A percentile compares a stretch with the other conserved stretches of the same genome.
Evolutionary conservation across 2,797 vertebrate species (phyloP).

Genomic region (Pseudochaenichthys georgianus): DNA sequence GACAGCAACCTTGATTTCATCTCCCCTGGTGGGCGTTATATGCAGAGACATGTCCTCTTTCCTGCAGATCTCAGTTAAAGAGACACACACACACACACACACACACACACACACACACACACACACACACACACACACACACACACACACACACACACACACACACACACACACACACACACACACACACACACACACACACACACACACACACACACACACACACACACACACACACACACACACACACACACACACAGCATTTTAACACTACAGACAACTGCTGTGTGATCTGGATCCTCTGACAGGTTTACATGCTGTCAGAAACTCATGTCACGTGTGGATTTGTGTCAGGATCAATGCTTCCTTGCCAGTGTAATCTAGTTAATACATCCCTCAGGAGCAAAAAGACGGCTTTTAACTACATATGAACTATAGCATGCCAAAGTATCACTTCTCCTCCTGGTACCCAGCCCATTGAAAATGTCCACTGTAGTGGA

Average conservation of each 20-base stretch:
- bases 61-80: slow-evolving; percentile 11
- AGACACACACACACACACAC: neutral
- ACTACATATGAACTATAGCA: slow-evolving; percentile 53
- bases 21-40: neutral
- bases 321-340: neutral
- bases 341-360: slow-evolving; percentile 36
- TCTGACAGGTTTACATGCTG: slow-evolving; percentile 7
- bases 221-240: slow-evolving; percentile 1
- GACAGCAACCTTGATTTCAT: too few species aligned
- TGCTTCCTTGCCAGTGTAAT: slow-evolving; percentile 44
- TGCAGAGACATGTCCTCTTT: slow-evolving; percentile 1
- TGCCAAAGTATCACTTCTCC: slow-evolving; percentile 56
- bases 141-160: slow-evolving; percentile 1
- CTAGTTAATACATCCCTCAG: slow-evolving; percentile 46
- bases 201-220: too few species aligned
- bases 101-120: neutral
- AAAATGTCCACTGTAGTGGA: too few species aligned
- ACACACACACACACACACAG: neutral
- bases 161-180: too few species aligned
- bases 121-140: neutral
- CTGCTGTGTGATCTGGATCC: slow-evolving; percentile 16
- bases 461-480: too few species aligned
- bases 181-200: too few species aligned
- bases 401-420: slow-evolving; percentile 59
- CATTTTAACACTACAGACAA: neutral